phyloP scores from a whole-genome alignment of 2,113 vertebrate species.

The Limanda limanda region DNA sequence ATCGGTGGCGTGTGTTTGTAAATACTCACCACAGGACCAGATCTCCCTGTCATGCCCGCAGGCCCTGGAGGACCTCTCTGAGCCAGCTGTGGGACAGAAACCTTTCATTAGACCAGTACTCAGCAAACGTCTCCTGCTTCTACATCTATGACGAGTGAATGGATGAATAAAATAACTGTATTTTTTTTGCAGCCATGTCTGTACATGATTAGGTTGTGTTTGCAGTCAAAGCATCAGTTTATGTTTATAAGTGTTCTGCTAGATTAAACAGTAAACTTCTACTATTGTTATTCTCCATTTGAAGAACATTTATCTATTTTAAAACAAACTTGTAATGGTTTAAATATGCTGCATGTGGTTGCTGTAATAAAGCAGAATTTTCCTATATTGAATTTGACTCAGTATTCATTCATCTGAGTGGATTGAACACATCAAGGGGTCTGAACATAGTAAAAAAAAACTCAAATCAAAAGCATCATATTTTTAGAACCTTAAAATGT shows the following conservation, averaged over 20 bases:
- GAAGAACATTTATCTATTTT: not conserved
- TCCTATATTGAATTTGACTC: not conserved
- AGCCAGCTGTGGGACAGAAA: slow-evolving; percentile 85
- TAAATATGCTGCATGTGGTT: not conserved
- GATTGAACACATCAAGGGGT: not conserved
- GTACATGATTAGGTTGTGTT: not conserved
- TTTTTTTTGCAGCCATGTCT: not conserved
- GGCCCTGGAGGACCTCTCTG: slow-evolving; percentile 94
- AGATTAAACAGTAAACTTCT: not conserved
- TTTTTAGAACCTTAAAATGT: slow-evolving; percentile 11
- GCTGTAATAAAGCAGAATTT: not conserved
- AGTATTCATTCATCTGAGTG: not conserved
- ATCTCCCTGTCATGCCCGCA: slow-evolving; percentile 92
- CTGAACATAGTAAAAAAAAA: slow-evolving; percentile 12
- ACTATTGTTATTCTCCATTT: not conserved
- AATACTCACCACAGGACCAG: slow-evolving; percentile 93
- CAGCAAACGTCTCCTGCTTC: not conserved
- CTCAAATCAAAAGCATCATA: not conserved
- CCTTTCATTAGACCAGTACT: slow-evolving; percentile 32
- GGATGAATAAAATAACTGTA: not conserved
- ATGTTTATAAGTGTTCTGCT: not conserved
- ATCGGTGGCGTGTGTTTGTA: not conserved
- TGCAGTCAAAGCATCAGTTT: not conserved
- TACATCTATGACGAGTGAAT: not conserved
- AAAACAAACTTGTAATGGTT: not conserved